Evolutionary conservation across 53 echinoderm and acorn worm genomes (phyloP), one percentile per base, ranked within the genome.

Genomic region (Mesocentrotus franciscanus): DNA sequence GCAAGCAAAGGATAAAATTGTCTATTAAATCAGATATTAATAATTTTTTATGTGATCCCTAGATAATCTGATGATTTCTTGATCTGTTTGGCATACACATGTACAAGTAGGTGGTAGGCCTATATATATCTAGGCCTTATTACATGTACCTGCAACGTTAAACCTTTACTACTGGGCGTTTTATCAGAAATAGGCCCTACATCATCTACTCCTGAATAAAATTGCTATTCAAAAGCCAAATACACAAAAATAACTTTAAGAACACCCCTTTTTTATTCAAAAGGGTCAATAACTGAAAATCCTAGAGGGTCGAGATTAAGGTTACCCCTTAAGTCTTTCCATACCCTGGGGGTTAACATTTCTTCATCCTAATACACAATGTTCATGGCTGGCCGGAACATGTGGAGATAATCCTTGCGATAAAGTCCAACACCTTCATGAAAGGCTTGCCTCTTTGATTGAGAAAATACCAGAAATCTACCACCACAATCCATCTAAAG

Each of bases 371-470:
- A 81, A 81, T 81, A 81, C 81, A 18, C 42, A 15, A 81, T 81
- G 81, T 81, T 81, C 42, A 81, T 81, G 64, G 81, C 81, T 39
- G 17, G 20, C 20, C 42, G 42, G 39, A 81, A 81, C 81, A 81
- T 81, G 81, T 81, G 81, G 81, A 81, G 81, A 81, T 81, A 81
- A 81, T 81, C 81, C 42, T 39, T 42, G 20, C 5, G 81, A 81
- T 81, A 5, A 39, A 39, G 81, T 36, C 36, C 1, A 18, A 81
- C 81, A 81, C 81, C 81, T 81, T 81, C 36, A 81, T 39, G 81
- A 81, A 81, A 81, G 81, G 39, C 81, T 81, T 81, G 81, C 81
- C 81, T 81, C 36, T 81, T 81, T 81, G 81, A 81, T 81, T 36
- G 81, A 81, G 81, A 81, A 81, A 81, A 81, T 81, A 81, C 81